These are phyloP conservation scores for Hybognathus amarus DNA, from an alignment of 2,797 vertebrate species.

Conservation along the genomic window DNA sequence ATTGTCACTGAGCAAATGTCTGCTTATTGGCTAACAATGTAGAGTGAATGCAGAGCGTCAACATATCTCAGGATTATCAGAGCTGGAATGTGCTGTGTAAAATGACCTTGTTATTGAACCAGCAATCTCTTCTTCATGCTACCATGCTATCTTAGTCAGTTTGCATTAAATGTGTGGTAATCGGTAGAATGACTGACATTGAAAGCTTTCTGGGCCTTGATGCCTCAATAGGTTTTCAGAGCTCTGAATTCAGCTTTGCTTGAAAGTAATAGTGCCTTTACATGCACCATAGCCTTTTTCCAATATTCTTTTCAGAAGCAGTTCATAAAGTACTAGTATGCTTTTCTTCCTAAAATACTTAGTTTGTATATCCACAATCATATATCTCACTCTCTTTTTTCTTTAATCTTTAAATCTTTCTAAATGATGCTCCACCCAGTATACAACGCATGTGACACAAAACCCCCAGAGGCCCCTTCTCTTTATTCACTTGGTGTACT, in stretches of 20 bases:
- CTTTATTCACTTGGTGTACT: conserved; percentile 50
- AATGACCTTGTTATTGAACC: conserved; percentile 59
- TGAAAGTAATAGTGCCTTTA: conserved; percentile 46
- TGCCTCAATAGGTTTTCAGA: conserved; percentile 63
- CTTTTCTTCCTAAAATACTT: neutral
- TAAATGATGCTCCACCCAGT: neutral
- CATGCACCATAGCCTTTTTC: conserved; percentile 11
- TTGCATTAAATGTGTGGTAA: conserved; percentile 65
- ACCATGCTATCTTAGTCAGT: conserved; percentile 60
- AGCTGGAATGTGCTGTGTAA: conserved; percentile 55
- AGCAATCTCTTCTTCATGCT: conserved; percentile 46
- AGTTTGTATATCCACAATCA: neutral
- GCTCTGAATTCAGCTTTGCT: conserved; percentile 52
- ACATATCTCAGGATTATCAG: conserved; percentile 53
- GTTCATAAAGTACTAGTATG: conserved; percentile 23
- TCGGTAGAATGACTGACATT: conserved; percentile 65
- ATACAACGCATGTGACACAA: conserved; percentile 1
- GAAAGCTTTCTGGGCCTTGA: conserved; percentile 62
- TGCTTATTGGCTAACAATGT: conserved; percentile 56
- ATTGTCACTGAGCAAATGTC: conserved; percentile 33
- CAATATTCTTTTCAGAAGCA: conserved; percentile 18
- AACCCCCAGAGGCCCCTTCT: conserved; percentile 15
- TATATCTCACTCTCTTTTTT: neutral
- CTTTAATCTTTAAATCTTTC: neutral
- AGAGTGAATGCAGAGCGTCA: conserved; percentile 51